phyloP scores from a whole-genome alignment of 2,113 vertebrate species.

The Hystrix cristata region DNA sequence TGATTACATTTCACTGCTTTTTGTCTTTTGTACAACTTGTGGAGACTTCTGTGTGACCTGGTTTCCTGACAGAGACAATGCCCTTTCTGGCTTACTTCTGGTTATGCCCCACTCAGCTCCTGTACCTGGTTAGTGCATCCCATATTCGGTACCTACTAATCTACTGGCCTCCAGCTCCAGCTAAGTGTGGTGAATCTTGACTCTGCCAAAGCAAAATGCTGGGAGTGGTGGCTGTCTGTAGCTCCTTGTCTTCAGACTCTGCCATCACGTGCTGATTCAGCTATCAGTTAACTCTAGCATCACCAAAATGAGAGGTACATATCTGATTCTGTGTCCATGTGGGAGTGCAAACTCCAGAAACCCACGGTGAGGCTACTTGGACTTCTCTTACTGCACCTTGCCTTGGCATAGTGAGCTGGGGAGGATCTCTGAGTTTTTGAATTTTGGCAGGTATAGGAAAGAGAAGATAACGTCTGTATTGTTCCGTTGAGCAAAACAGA shows the following conservation, averaged over 20 bases:
- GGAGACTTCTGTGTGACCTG: neutral
- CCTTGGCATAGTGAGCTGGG: neutral
- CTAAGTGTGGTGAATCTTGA: neutral
- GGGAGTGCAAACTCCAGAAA: neutral
- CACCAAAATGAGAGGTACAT: neutral
- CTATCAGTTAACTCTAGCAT: neutral
- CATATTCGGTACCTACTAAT: neutral
- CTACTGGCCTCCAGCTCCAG: neutral
- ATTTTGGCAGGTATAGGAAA: neutral
- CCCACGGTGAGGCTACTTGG: neutral
- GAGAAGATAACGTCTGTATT: neutral
- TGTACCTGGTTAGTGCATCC: neutral
- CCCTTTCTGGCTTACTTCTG: neutral
- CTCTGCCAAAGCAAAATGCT: neutral
- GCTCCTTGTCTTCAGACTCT: neutral
- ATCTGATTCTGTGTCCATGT: neutral
- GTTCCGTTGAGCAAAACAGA: neutral
- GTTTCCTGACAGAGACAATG: neutral
- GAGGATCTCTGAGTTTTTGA: neutral
- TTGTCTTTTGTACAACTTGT: neutral
- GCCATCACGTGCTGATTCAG: neutral
- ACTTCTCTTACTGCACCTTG: neutral
- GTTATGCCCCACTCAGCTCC: neutral
- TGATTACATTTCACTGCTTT: neutral
- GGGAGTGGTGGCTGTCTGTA: neutral